Evolutionary conservation across 1,140 invertebrate species (phyloP).

Genomic region (Batillaria attramentaria): DNA sequence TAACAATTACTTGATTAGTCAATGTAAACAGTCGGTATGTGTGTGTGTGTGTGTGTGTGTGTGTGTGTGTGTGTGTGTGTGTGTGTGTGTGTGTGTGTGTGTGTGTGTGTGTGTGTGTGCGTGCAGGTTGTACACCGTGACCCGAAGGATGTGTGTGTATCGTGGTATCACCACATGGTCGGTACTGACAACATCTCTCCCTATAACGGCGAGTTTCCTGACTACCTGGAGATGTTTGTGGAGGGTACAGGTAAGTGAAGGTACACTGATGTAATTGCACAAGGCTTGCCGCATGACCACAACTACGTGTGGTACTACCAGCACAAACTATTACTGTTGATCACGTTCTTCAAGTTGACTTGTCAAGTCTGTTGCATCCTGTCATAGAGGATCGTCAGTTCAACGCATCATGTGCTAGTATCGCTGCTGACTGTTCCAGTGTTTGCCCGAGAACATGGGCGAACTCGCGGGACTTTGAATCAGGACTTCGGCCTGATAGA

Average conservation of each 20-base stretch:
- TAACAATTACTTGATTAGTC: background rate
- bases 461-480: too few relatives aligned
- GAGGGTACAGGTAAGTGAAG: background rate
- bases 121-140: background rate
- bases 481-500: too few relatives aligned
- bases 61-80: background rate
- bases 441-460: too few relatives aligned
- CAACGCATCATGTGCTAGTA: too few relatives aligned
- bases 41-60: constrained; percentile 9
- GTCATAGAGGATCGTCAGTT: too few relatives aligned
- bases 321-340: too few relatives aligned
- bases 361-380: too few relatives aligned
- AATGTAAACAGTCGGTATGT: background rate
- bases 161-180: background rate
- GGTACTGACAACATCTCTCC: background rate
- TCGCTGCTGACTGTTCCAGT: too few relatives aligned
- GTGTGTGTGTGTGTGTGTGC: background rate
- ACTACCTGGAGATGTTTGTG: background rate
- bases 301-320: background rate
- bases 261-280: background rate
- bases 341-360: too few relatives aligned
- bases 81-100: background rate
- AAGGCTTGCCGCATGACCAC: too few relatives aligned
- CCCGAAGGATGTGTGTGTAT: background rate
- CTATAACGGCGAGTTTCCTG: background rate